These are phyloP conservation scores for Carposina sasakii DNA, from an alignment of 1,140 invertebrate species.

Conservation along the genomic window DNA sequence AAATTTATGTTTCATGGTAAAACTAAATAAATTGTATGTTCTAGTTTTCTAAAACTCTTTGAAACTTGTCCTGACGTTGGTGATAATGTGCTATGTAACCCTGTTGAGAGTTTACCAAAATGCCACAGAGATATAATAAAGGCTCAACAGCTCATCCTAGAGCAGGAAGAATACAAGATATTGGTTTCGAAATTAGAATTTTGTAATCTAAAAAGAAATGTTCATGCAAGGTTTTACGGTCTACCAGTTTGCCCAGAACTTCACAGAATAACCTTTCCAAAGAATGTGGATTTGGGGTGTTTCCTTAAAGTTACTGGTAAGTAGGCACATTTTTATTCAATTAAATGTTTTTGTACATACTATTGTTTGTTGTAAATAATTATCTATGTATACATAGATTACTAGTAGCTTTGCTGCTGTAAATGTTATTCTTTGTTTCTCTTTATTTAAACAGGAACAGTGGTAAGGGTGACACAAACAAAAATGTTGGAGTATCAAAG, in stretches of 20 bases:
- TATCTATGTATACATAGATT: too few relatives aligned
- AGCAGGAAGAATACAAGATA: conserved; percentile 50
- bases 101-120: conserved; percentile 61
- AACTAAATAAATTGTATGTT: conserved; percentile 20
- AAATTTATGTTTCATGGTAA: conserved; percentile 5
- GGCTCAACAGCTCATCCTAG: conserved; percentile 75
- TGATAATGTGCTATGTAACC: conserved; percentile 58
- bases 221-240: conserved; percentile 77
- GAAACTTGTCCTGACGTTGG: conserved; percentile 64
- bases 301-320: conserved; percentile 78
- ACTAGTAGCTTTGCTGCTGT: too few relatives aligned
- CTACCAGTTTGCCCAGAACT: conserved; percentile 75
- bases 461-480: conserved; percentile 82
- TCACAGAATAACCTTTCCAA: conserved; percentile 75
- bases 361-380: not conserved
- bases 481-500: conserved; percentile 85
- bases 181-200: conserved; percentile 35
- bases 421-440: conserved; percentile 51
- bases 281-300: conserved; percentile 77
- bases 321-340: conserved; percentile 15
- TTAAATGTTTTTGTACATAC: not conserved
- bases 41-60: conserved; percentile 66
- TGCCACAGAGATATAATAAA: conserved; percentile 77
- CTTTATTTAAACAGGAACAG: conserved; percentile 84
- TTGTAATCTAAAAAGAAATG: conserved; percentile 75